These are phyloP conservation scores for Paedocypris sp. DNA, from an alignment of 2,113 vertebrate species.

Conservation along the genomic window DNA sequence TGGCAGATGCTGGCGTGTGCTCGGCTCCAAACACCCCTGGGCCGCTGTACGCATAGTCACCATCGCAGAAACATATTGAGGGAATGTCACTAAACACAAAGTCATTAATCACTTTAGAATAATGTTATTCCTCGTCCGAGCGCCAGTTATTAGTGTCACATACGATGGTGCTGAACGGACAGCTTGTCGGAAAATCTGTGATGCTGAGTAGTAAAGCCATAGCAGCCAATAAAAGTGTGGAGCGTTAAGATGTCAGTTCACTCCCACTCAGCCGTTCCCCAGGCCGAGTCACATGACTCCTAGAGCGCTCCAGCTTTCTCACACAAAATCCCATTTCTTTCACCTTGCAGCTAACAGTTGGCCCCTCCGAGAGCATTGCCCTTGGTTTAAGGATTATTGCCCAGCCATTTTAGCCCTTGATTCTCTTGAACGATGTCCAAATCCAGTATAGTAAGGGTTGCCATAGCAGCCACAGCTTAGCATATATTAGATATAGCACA, in stretches of 20 bases:
- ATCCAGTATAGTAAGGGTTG: conserved; percentile 51
- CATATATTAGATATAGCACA: conserved; percentile 62
- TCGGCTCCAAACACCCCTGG: too few relatives aligned
- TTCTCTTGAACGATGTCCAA: conserved; percentile 49
- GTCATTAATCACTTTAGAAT: background rate
- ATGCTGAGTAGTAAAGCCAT: conserved; percentile 12
- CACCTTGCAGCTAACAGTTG: conserved; percentile 6
- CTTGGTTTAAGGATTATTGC: conserved; percentile 39
- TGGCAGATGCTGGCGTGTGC: conserved; percentile 29
- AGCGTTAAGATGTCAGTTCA: conserved; percentile 17
- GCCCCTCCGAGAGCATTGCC: background rate
- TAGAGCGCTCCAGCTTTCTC: conserved; percentile 11
- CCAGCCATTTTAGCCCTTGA: conserved; percentile 32
- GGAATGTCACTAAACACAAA: background rate
- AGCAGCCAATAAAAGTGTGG: background rate
- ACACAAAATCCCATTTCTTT: conserved; percentile 13
- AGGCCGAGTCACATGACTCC: conserved; percentile 26
- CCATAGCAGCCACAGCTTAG: conserved; percentile 67
- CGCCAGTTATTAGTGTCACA: background rate
- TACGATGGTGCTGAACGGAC: background rate
- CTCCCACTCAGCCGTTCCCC: conserved; percentile 33
- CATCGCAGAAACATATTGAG: too few relatives aligned
- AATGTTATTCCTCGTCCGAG: background rate
- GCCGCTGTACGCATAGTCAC: too few relatives aligned
- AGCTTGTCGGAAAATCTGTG: background rate